These are phyloP conservation scores for Cantharis nigra DNA, from an alignment of 2,888 invertebrate species.

Conservation along the genomic window DNA sequence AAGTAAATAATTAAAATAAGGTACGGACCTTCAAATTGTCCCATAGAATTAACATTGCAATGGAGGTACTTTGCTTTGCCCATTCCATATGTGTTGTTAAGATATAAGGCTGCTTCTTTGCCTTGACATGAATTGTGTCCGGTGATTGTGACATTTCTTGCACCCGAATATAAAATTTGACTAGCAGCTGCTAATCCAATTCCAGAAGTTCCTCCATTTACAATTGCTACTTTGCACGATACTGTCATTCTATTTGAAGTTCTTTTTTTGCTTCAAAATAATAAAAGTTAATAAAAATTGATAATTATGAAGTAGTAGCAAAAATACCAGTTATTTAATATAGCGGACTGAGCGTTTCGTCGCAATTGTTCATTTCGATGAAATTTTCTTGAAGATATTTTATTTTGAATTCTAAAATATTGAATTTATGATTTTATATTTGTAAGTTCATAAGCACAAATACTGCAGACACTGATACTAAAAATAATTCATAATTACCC, in stretches of 20 bases:
- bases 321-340: background rate
- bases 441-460: too few species aligned
- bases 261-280: background rate
- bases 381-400: background rate
- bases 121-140: conserved; percentile 45
- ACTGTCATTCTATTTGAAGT: conserved; percentile 34
- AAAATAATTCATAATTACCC: too few species aligned
- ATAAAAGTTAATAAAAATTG: background rate
- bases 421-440: too few species aligned
- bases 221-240: conserved; percentile 53
- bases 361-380: background rate
- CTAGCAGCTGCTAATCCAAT: conserved; percentile 56
- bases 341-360: background rate
- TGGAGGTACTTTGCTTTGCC: conserved; percentile 47
- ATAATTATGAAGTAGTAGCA: background rate
- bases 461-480: background rate
- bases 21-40: conserved; percentile 45
- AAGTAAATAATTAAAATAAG: background rate
- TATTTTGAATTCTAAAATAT: background rate
- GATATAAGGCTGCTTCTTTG: conserved; percentile 43
- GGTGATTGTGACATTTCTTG: conserved; percentile 48
- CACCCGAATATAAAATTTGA: conserved; percentile 54
- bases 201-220: conserved; percentile 56
- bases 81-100: conserved; percentile 47
- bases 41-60: conserved; percentile 46